Base-by-base conservation (phyloP, 30 jellyfish, hydroid and myxozoan genomes). In the Nemopilema nomurai region DNA sequence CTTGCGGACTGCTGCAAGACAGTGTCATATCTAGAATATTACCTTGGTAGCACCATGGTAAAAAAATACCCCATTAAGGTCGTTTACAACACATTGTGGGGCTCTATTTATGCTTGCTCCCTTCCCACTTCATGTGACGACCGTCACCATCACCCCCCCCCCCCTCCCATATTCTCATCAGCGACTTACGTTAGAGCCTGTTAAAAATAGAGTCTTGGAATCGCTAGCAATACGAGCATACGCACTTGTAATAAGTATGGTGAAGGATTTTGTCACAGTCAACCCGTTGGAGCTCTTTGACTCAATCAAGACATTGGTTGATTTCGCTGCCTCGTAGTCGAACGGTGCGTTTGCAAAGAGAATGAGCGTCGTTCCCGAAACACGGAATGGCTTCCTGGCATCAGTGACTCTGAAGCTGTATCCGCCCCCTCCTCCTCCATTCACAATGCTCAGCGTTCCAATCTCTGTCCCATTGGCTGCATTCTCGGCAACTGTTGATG, bases 241-340 rank as follows among this genome's bases (percentile, higher is more conserved):
- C 90, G 68, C 69, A 82, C 90, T 69, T 22, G 84, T 82, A 32
- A 82, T 69, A 4, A 8, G 28, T 16, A 82, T 82, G 0, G 69
- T 17, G 49, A 82, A 82, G 0, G 84, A 52, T 20, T 69, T 82
- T 29, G 32, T 20, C 28, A 69, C 84, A 4, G 28, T 6, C 18
- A 29, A n/a, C 20, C 83, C 84, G 18, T 24, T 57, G 4, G 65
- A n/a, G 52, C 69, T 70, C 23, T 73, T 82, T n/a, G 84, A 82
- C 16, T 67, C 84, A 27, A 82, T 51, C 20, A 52, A 62, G 20
- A 82, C 50, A 23, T 24, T 29, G 6, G 81, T 70, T 67, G 83
- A 26, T 28, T 84, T 84, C 0, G 90, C 26, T 8, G 82, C 28
- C 23, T 87, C 96, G 57, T 77, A 87, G 49, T 87, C 96, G 67